Evolutionary conservation across 1,140 invertebrate species (phyloP), one percentile per base, ranked within the genome.

Genomic region (Heliconius melpomene): DNA sequence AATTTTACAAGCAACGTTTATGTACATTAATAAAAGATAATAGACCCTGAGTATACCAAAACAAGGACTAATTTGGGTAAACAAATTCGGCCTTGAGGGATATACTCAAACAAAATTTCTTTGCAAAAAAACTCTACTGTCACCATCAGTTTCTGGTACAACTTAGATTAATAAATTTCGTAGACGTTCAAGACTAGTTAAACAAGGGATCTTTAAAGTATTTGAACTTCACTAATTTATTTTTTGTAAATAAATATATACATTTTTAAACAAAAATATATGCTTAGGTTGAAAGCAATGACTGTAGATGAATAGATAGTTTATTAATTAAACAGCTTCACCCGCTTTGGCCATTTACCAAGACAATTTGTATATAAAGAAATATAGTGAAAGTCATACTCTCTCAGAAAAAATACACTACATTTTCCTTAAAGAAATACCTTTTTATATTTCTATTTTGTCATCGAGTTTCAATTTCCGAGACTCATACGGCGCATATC

Each of bases 91-190:
- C 36, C 73, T 81, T 84, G 79, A 78, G 57, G 23, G 57, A 86
- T 79, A 86, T 81, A 85, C 84, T 87, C 81, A 80, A 85, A 83
- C 80, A 79, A 85, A 87, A 86, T 89, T 88, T 89, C 86, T 91
- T 88, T 72, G 82, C 84, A 83, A 91, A 91, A 83, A 91, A 91
- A 90, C 86, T 85, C 87, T 89, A 87, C 79, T 85, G 86, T 85
- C 80, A 87, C 84, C 85, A 87, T 89, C 87, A 88, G 87, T 86
- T 91, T 91, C 89, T 80, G 85, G 86, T 87, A 89, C 80, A 89
- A 88, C 79, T 88, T 82, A 84, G 87, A 91, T 91, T 93, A 90
- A 90, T 88, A 90, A 89, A 91, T 89, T 88, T 86, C 88, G 83
- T 74, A 80, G 81, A 66, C 13, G 60, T 66, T 66, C 26, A 66